Evolutionary conservation across 1,140 invertebrate species (phyloP), one percentile per base, ranked within the genome.

Genomic region (Holotrichia oblita): DNA sequence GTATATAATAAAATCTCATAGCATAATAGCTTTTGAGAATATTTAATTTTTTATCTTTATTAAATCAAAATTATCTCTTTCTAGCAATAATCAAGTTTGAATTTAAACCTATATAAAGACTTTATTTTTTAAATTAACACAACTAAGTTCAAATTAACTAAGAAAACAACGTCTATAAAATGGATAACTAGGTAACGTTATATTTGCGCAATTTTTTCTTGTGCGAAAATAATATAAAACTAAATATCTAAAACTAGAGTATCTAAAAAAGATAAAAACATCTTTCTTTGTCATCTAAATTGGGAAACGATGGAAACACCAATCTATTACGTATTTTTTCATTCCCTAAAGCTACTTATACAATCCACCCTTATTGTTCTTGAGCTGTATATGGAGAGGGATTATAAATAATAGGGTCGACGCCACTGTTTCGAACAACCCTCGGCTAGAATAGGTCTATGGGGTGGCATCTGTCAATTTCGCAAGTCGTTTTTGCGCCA

Each of bases 401-500:
- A 69, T 69, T 69, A 69, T 34, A 69, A 69, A 69, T 69, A 69
- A 24, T 34, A 69, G 22, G 61, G 61, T 69, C 61, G 73, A 34
- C 73, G 73, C 73, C 40, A 40, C 73, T 74, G 73, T n/a, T 27
- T 69, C 27, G 34, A 74, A 41, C 34, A 40, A 74, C 73, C 73
- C 73, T 74, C 73, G 10, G 41, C 34, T 4, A 41, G 73, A 74
- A 42, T 74, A 74, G 34, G 34, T 40, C 34, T 74, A 81, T 83
- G 81, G 84, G 85, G 85, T 85, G 84, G 84, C 85, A 86, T 86
- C 85, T 86, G 85, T 86, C 85, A 85, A 85, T 83, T 86, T 85
- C 85, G 82, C 82, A 78, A 72, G 78, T 82, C 77, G 80, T 83
- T 81, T 82, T 74, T 55, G 41, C 69, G 59, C 27, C 34, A 40